Evolutionary conservation across 2,888 invertebrate species (phyloP).

Genomic region (Nephrotoma appendiculata): DNA sequence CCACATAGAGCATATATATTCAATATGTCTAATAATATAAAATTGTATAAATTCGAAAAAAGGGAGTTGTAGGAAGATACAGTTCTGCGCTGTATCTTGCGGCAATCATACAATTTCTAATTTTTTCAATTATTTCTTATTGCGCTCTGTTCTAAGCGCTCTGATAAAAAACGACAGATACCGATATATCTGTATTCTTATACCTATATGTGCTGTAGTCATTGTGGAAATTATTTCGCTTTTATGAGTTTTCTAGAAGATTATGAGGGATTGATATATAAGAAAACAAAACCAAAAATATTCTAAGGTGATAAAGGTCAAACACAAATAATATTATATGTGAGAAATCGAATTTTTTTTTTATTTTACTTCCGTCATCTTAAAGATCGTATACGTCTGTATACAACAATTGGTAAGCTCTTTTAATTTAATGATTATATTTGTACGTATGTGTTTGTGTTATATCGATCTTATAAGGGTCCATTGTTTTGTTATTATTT

Average conservation of each 20-base stretch:
- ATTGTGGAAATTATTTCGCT: background rate
- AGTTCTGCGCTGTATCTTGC: background rate
- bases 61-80: background rate
- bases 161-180: background rate
- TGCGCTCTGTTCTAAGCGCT: background rate
- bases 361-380: background rate
- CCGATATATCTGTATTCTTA: background rate
- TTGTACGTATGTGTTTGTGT: background rate
- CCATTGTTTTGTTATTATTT: background rate
- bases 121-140: background rate
- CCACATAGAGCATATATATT: background rate
- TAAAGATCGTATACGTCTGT: background rate
- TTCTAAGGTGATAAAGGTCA: background rate
- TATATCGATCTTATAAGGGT: background rate
- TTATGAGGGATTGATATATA: background rate
- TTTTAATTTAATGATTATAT: background rate
- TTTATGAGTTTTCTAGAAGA: background rate
- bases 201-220: background rate
- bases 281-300: background rate
- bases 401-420: background rate
- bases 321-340: background rate
- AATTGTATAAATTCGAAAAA: background rate
- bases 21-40: background rate
- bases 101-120: background rate
- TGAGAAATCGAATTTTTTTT: background rate